Percentiles rank a stretch among this genome's conserved stretches.
phyloP scores from a whole-genome alignment of 2,113 vertebrate genomes.

The Otis tarda region DNA sequence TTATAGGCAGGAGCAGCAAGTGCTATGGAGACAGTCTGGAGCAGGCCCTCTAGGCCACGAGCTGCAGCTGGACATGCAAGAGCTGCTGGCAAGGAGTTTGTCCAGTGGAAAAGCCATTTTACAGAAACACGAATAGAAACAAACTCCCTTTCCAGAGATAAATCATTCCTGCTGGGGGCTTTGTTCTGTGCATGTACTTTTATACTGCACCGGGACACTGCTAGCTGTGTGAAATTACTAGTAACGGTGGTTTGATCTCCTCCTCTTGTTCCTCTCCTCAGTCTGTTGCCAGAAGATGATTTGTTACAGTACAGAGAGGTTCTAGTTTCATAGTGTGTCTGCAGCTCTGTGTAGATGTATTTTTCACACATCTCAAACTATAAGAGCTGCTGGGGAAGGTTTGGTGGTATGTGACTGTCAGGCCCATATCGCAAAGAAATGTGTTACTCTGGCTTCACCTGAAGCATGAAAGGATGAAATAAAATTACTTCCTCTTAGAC shows the following conservation, averaged over 20 bases:
- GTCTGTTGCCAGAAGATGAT: background rate
- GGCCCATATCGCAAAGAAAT: background rate
- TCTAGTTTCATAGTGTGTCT: background rate
- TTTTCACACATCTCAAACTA: background rate
- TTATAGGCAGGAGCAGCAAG: constrained; percentile 52
- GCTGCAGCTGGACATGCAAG: background rate
- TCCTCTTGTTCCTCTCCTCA: background rate
- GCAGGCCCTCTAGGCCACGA: background rate
- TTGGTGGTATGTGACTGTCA: background rate
- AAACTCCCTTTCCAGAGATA: background rate
- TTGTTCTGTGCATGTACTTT: background rate
- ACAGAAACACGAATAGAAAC: background rate
- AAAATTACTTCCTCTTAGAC: background rate
- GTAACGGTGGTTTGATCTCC: background rate
- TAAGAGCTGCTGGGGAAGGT: background rate
- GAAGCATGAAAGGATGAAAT: background rate
- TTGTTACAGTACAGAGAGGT: background rate
- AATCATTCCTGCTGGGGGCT: background rate
- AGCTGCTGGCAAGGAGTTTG: background rate
- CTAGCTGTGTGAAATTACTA: background rate
- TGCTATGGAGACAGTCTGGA: constrained; percentile 28
- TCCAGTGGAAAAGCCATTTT: constrained; percentile 12
- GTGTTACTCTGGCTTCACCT: background rate
- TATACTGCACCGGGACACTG: fast-evolving
- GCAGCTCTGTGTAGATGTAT: background rate